A percentile compares a stretch with the other conserved stretches of the same genome.
These are phyloP conservation scores for Drosophila phalerata DNA, from an alignment of 2,888 invertebrate genomes.

Conservation along the genomic window DNA sequence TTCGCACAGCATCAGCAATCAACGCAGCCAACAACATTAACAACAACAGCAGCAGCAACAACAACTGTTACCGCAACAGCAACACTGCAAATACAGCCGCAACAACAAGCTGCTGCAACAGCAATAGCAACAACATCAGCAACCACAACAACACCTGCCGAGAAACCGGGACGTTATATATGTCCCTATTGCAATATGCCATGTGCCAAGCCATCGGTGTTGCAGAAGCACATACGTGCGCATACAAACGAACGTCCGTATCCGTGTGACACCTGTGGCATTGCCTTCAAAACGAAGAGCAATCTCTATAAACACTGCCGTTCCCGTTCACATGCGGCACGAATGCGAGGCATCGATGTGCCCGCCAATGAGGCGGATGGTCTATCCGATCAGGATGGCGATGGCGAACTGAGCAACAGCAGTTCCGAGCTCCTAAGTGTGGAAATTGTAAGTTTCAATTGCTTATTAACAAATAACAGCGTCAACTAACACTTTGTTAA, in stretches of 20 bases:
- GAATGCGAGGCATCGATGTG: slow-evolving; percentile 88
- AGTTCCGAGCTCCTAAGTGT: slow-evolving; percentile 84
- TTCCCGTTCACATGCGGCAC: slow-evolving; percentile 90
- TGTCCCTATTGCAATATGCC: slow-evolving; percentile 95
- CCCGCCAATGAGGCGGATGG: slow-evolving; percentile 88
- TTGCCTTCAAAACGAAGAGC: slow-evolving; percentile 97
- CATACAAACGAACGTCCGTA: slow-evolving; percentile 97
- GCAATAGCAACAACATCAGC: slow-evolving; percentile 35
- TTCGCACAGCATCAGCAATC: slow-evolving; percentile 76
- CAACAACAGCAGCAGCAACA: slow-evolving; percentile 46
- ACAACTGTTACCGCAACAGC: slow-evolving; percentile 37
- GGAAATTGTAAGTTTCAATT: slow-evolving; percentile 47
- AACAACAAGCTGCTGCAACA: slow-evolving; percentile 38
- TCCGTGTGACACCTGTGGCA: slow-evolving; percentile 95
- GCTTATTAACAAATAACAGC: background rate
- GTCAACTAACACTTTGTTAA: background rate
- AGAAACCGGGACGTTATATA: slow-evolving; percentile 89
- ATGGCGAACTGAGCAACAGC: slow-evolving; percentile 85
- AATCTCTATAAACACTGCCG: slow-evolving; percentile 96
- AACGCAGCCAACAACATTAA: slow-evolving; percentile 67
- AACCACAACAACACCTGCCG: slow-evolving; percentile 34
- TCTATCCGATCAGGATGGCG: slow-evolving; percentile 88
- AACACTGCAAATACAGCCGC: slow-evolving; percentile 44
- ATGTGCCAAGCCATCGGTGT: slow-evolving; percentile 96
- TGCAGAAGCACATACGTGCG: slow-evolving; percentile 96